Conservation (phyloP, 2,888 invertebrate genomes). For the Rhodophaea formosa region DNA sequence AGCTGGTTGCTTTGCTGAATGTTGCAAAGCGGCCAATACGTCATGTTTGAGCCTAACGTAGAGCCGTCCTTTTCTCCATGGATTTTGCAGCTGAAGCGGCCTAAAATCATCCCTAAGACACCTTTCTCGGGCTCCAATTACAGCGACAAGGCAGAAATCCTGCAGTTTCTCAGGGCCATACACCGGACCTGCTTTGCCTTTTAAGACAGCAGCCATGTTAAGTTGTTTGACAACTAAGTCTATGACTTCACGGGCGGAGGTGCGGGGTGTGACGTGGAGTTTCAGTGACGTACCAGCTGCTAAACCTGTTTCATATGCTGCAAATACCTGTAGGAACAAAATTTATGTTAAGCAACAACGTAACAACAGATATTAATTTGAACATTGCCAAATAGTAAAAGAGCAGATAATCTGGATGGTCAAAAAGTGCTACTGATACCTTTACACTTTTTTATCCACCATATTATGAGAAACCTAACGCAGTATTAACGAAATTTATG, state of each 20-base stretch:
- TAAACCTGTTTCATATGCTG: constrained; percentile 97
- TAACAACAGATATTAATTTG: too few relatives aligned
- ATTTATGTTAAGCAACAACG: neutral
- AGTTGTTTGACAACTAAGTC: constrained; percentile 97
- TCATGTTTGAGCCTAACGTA: constrained; percentile 96
- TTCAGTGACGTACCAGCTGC: constrained; percentile 96
- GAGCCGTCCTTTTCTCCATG: constrained; percentile 96
- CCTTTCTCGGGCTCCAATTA: constrained; percentile 96
- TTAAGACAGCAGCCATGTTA: constrained; percentile 94
- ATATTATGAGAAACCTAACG: too few relatives aligned
- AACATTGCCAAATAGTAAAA: too few relatives aligned
- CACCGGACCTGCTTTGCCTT: constrained; percentile 91
- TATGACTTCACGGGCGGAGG: constrained; percentile 96
- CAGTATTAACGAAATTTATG: too few relatives aligned
- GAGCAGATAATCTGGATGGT: too few relatives aligned
- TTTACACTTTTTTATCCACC: too few relatives aligned
- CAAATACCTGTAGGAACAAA: constrained; percentile 88
- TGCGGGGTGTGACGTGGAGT: constrained; percentile 94
- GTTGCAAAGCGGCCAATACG: constrained; percentile 92
- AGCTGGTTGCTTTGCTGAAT: constrained; percentile 90
- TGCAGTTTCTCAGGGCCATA: constrained; percentile 90
- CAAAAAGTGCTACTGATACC: too few relatives aligned
- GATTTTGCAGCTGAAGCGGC: constrained; percentile 95
- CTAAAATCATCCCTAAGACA: constrained; percentile 97
- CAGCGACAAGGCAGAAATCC: constrained; percentile 96